Percentiles rank a stretch among this genome's conserved stretches.
Evolutionary conservation across 1,140 invertebrate species (phyloP).

Genomic region (Ips typographus): DNA sequence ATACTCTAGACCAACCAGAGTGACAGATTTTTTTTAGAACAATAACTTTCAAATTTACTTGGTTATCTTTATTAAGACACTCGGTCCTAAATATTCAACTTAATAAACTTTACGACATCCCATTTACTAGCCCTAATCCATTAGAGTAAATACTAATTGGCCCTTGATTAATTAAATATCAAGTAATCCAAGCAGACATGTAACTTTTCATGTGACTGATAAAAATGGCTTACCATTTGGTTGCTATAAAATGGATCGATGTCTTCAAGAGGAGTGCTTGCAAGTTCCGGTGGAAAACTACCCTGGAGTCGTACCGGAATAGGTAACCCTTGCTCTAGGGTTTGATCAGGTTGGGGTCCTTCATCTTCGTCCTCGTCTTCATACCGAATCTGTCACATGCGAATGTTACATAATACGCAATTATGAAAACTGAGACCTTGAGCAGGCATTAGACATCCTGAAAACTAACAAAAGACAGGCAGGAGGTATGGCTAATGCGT

Average conservation of each 20-base stretch:
- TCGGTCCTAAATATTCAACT: too few relatives aligned
- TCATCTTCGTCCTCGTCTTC: conserved; percentile 96
- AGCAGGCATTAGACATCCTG: neutral
- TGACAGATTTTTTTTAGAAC: too few relatives aligned
- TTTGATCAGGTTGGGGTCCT: conserved; percentile 89
- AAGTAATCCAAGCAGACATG: too few relatives aligned
- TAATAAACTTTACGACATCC: too few relatives aligned
- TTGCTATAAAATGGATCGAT: conserved; percentile 92
- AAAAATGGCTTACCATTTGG: conserved; percentile 71
- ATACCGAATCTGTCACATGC: conserved; percentile 74
- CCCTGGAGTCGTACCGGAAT: conserved; percentile 86
- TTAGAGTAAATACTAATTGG: too few relatives aligned
- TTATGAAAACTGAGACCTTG: neutral
- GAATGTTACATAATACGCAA: conserved; percentile 8
- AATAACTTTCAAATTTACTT: too few relatives aligned
- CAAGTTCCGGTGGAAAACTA: conserved; percentile 86
- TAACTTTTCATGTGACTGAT: neutral
- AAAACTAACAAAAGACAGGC: too few relatives aligned
- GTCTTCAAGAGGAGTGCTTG: conserved; percentile 93
- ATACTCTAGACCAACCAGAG: too few relatives aligned
- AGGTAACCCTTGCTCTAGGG: conserved; percentile 88
- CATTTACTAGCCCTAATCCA: too few relatives aligned
- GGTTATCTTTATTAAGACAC: too few relatives aligned
- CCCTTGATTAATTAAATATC: too few relatives aligned
- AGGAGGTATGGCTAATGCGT: neutral